Evolutionary conservation across 2,113 vertebrate species (phyloP).

Genomic region (Hassar affinis): DNA sequence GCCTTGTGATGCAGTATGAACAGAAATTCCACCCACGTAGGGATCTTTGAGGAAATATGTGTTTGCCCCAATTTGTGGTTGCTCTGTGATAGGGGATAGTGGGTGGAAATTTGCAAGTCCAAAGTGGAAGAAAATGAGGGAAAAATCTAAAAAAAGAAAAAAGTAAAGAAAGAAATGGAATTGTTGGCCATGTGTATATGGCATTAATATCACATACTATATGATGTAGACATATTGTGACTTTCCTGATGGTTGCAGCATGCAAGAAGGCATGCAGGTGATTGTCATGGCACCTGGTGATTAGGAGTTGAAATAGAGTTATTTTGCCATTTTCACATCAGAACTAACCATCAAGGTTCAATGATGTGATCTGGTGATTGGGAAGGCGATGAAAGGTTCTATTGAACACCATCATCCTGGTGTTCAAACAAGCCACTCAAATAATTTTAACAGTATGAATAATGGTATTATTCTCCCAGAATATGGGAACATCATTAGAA

Average conservation of each 20-base stretch:
- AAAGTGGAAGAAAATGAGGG: no score
- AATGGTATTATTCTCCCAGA: neutral
- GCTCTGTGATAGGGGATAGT: no score
- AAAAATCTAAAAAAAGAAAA: no score
- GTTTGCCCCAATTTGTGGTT: neutral
- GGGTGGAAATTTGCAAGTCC: no score
- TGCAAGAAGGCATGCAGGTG: neutral
- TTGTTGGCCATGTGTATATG: neutral
- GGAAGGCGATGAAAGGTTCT: neutral
- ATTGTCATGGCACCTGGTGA: neutral
- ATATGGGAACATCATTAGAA: slow-evolving; percentile 13
- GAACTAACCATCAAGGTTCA: neutral
- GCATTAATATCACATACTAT: neutral
- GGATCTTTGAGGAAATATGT: no score
- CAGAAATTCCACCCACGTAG: neutral
- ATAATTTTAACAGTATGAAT: neutral
- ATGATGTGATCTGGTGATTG: neutral
- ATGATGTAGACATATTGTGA: neutral
- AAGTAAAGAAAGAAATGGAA: neutral
- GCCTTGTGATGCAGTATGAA: neutral
- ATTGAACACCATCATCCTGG: neutral
- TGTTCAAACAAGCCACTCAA: neutral
- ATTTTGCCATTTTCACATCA: neutral
- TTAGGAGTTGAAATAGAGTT: neutral
- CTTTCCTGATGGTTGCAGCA: neutral